These are phyloP conservation scores for Ricordea florida DNA, from an alignment of 92 coral and sea anemone species.

Conservation along the genomic window DNA sequence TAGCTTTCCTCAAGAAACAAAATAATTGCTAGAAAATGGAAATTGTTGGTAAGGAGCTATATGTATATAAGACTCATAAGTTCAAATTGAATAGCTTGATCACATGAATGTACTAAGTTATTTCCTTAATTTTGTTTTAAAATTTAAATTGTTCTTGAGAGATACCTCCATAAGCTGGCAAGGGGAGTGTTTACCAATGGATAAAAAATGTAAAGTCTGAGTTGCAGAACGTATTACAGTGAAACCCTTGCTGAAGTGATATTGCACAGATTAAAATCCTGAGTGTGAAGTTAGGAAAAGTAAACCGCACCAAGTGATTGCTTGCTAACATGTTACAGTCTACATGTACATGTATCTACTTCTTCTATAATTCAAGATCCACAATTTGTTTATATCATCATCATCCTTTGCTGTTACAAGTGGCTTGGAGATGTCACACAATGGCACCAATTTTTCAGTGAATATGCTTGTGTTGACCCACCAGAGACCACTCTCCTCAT, in stretches of 20 bases:
- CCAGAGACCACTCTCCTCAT: slow-evolving; percentile 22
- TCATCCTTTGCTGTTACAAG: slow-evolving; percentile 38
- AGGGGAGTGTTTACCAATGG: not conserved
- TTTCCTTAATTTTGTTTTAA: not conserved
- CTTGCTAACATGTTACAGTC: not conserved
- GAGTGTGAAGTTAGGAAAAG: slow-evolving; percentile 7
- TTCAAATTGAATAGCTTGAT: slow-evolving; percentile 1
- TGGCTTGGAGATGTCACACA: slow-evolving; percentile 20
- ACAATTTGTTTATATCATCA: not conserved
- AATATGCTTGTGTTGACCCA: not conserved
- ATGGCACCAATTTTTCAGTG: not conserved
- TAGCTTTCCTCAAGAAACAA: not conserved
- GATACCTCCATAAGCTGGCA: slow-evolving; percentile 9
- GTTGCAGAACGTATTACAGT: slow-evolving; percentile 6
- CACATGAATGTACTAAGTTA: too few species aligned
- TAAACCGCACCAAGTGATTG: slow-evolving; percentile 4
- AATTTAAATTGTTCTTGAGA: slow-evolving; percentile 3
- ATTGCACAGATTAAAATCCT: not conserved
- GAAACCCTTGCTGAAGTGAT: slow-evolving; percentile 8
- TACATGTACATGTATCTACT: not conserved
- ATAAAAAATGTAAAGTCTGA: not conserved
- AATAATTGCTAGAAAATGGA: not conserved
- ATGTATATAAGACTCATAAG: slow-evolving; percentile 7
- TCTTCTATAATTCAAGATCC: slow-evolving; percentile 18
- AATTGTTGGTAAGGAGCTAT: slow-evolving; percentile 12